phyloP scores from a whole-genome alignment of 2,888 invertebrate genomes.

The Ophraella communa region DNA sequence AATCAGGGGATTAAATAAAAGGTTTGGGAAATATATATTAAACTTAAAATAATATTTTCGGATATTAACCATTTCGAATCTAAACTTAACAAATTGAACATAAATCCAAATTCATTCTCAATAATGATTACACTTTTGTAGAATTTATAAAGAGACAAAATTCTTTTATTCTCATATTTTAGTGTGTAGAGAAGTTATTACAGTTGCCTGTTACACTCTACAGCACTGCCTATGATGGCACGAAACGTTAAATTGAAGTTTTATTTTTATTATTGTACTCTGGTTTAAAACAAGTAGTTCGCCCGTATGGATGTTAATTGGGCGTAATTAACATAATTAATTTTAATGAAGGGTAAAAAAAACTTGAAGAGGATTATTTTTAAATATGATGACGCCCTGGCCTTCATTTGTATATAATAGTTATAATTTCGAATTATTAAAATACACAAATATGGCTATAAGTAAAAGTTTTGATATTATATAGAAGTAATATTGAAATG shows the following conservation, averaged over 20 bases:
- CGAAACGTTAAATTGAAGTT: background rate
- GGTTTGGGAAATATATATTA: too few relatives aligned
- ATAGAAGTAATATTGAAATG: too few relatives aligned
- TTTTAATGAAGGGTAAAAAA: constrained; percentile 9
- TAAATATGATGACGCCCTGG: background rate
- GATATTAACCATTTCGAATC: too few relatives aligned
- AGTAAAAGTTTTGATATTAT: too few relatives aligned
- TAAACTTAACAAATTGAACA: too few relatives aligned
- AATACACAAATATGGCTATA: too few relatives aligned
- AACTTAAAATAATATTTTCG: too few relatives aligned
- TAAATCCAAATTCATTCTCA: too few relatives aligned
- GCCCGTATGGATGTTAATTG: constrained; percentile 11
- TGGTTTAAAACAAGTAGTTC: background rate
- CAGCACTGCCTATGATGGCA: background rate
- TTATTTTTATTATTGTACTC: background rate
- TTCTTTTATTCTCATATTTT: too few relatives aligned
- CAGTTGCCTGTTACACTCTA: background rate
- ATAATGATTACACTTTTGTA: too few relatives aligned
- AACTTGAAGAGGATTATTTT: constrained; percentile 1
- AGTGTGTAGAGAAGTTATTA: background rate
- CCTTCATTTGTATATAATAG: background rate
- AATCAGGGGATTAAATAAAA: too few relatives aligned
- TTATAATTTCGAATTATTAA: background rate
- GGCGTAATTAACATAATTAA: constrained; percentile 1
- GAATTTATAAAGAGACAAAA: too few relatives aligned